Conservation (phyloP, 2,797 vertebrate species). For the Synaphobranchus kaupii region DNA sequence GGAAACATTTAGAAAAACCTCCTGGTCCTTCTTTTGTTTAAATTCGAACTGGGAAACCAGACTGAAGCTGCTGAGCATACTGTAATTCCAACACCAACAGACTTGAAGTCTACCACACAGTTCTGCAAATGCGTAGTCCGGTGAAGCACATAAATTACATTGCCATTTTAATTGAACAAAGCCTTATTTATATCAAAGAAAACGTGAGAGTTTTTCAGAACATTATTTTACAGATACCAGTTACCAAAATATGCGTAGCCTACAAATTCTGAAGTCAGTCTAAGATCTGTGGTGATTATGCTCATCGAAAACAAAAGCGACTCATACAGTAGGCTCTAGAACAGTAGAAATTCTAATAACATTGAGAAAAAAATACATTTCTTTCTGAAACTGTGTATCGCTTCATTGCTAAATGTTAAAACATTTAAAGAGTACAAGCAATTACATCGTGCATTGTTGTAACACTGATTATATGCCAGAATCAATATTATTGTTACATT, state of each 20-base stretch:
- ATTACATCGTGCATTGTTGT: background rate
- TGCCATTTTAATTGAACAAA: background rate
- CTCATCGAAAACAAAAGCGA: background rate
- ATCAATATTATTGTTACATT: background rate
- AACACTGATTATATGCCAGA: no score
- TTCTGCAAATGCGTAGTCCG: constrained; percentile 34
- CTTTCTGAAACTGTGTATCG: background rate
- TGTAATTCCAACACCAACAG: background rate
- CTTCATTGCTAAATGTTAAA: background rate
- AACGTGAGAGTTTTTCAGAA: background rate
- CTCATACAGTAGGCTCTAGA: constrained; percentile 3
- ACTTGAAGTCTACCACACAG: background rate
- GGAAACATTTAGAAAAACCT: background rate
- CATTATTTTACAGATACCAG: background rate
- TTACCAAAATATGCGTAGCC: background rate
- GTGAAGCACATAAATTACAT: background rate
- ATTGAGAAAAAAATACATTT: background rate
- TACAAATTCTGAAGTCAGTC: background rate
- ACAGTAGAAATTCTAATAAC: background rate
- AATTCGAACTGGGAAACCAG: background rate
- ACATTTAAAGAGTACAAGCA: background rate
- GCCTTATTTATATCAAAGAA: background rate
- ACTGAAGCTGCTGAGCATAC: background rate
- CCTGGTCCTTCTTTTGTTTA: background rate
- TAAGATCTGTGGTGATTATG: background rate